Evolutionary conservation across 2,888 invertebrate species (phyloP), one percentile per base, ranked within the genome.

Genomic region (Chloroclysta siterata): DNA sequence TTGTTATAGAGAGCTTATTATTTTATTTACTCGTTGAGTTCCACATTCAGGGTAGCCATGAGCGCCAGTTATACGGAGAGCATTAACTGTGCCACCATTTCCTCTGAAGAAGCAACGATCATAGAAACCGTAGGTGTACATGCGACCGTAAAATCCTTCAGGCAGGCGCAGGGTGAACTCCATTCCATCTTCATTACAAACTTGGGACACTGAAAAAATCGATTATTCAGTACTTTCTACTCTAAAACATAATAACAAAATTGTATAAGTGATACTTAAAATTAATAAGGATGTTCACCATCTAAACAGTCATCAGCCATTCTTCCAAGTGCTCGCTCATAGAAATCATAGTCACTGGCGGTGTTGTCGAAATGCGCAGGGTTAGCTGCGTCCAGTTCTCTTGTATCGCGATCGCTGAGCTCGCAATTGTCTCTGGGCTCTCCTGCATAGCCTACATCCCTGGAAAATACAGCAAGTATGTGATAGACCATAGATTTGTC

Each of bases 21-120:
- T n/a, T n/a, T 4, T 36, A 17, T 33, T 56, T 64, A 97, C 97
- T 85, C 96, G 93, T 82, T 97, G 97, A 2, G 98, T 98, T 51
- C 98, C 98, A 87, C 98, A 98, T 87, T 98, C 97, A 0, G 98
- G 98, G 85, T 97, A 98, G n/a, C 98, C 98, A 84, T 97, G 97
- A 2, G 97, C 96, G 14, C 98, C 97, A 75, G 97, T 97, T 61
- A 98, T 97, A 63, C 97, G 94, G 14, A 98, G 87, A 0, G 96
- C 97, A 76, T 97, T 97, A 1, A 95, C 94, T 0, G 96, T 96
- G 10, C 97, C 97, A 6, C 98, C 98, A 77, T 97, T 97, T 10
- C 98, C 98, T 61, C 98, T 95, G 94, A 97, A 97, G 94, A 97
- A 98, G 81, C 98, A 98, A 41, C 96, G 93, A 80, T 98, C 98